Base-by-base conservation (phyloP, 2,888 invertebrate genomes). In the Zootermopsis nevadensis region DNA sequence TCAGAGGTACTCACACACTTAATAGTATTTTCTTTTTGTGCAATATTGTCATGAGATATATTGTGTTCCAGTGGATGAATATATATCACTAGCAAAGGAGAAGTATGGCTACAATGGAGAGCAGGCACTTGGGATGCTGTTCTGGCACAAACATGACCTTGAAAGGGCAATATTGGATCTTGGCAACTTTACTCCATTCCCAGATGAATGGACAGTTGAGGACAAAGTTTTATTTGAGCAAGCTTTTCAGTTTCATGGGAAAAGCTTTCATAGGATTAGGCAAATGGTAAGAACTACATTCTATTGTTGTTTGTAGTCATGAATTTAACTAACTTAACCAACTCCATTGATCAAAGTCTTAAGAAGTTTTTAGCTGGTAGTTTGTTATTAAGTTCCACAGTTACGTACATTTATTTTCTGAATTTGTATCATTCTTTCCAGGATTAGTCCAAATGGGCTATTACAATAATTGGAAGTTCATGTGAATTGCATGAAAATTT, bases 201-300 rank as follows among this genome's bases (percentile, higher is more conserved):
- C 98, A 24, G 98, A 99, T 90, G 98, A 99, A 88, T 99, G 99
- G 99, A 97, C 98, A 3, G 96, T 97, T 0, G 99, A 99, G 90
- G 99, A 99, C 89, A 99, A 98, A 91, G 98, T 98, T 79, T 91
- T 99, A 24, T 99, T 99, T 91, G 99, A 99, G 89, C 98, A 99
- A 90, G 99, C 99, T 60, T 99, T 98, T 90, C 97, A 98, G 88
- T 99, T 98, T 89, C 98, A 99, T 90, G 99, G 99, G 79, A 99
- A 99, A 91, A 97, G 97, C 90, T 99, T 99, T 91, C 97, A 98
- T 89, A 94, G 98, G 88, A 99, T 99, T 89, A 92, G 97, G 86
- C 98, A 98, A 93, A 98, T 99, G 98, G 98, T 98, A 91, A 90
- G 89, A 85, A n/a, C 19, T 19, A 48, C 19, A 15, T 48, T 48